phyloP scores from a whole-genome alignment of 2,797 vertebrate species.

The Cirrhinus mrigala region DNA sequence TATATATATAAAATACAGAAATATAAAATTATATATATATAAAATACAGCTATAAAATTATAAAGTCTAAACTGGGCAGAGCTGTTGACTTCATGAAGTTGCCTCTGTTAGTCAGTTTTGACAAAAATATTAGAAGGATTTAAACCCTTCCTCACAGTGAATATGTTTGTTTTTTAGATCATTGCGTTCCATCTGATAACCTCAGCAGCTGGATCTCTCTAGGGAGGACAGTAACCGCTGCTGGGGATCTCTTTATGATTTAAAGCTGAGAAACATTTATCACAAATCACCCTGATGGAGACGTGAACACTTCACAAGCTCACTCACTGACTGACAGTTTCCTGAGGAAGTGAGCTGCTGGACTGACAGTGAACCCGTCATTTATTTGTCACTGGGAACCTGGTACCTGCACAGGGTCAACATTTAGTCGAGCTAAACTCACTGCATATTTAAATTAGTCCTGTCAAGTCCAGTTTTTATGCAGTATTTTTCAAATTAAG shows the following conservation, averaged over 20 bases:
- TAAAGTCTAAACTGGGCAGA: too few species aligned
- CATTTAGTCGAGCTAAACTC: not conserved
- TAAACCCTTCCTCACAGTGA: not conserved
- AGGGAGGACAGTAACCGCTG: conserved; percentile 2
- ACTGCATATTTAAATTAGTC: not conserved
- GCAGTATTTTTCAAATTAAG: not conserved
- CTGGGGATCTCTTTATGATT: conserved; percentile 29
- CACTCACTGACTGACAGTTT: conserved; percentile 15
- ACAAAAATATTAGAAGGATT: not conserved
- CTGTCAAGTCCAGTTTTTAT: not conserved
- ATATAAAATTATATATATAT: too few species aligned
- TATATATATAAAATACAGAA: too few species aligned
- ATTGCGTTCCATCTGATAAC: not conserved
- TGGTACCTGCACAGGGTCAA: not conserved
- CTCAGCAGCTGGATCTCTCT: not conserved
- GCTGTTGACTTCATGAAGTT: not conserved
- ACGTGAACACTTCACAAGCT: conserved; percentile 4
- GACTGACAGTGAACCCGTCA: conserved; percentile 10
- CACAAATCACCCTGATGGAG: conserved; percentile 14
- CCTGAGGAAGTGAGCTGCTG: not conserved
- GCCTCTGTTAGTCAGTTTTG: not conserved
- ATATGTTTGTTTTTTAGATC: not conserved
- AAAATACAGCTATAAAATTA: too few species aligned
- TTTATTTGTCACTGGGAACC: conserved; percentile 18
- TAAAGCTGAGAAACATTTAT: conserved; percentile 27